Evolutionary conservation across 2,888 invertebrate species (phyloP).

Genomic region (Leptopterna dolabrata): DNA sequence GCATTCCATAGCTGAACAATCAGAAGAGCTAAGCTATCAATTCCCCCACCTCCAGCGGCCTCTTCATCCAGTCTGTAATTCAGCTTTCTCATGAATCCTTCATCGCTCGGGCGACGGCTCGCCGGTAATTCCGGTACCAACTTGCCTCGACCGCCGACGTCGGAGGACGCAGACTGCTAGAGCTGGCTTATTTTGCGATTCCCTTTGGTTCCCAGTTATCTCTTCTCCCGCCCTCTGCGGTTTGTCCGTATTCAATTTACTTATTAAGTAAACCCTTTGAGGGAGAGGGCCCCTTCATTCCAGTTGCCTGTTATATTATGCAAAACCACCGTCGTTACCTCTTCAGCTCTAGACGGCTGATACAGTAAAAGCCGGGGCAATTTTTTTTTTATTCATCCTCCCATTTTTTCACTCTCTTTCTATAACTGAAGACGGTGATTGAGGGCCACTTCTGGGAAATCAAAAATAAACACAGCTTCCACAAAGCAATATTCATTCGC

Average conservation of each 20-base stretch:
- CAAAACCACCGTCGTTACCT: background rate
- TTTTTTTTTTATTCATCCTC: background rate
- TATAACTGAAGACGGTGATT: background rate
- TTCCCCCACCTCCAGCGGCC: background rate
- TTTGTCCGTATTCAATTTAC: constrained; percentile 33
- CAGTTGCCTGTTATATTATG: background rate
- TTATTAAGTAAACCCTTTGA: constrained; percentile 37
- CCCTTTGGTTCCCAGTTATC: constrained; percentile 15
- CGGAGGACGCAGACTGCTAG: background rate
- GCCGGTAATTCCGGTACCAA: constrained; percentile 9
- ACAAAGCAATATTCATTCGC: too few species aligned
- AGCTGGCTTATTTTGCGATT: background rate
- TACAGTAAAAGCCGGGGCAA: background rate
- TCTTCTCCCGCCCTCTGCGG: background rate
- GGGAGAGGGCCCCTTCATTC: constrained; percentile 1
- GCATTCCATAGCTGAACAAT: too few species aligned
- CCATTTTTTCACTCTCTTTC: background rate
- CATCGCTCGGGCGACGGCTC: background rate
- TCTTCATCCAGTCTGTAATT: background rate
- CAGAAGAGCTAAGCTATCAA: background rate
- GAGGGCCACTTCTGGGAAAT: background rate
- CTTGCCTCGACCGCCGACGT: background rate
- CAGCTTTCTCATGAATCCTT: constrained; percentile 2
- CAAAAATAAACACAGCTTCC: background rate
- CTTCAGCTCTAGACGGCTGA: background rate